Conservation (phyloP, 2,797 vertebrate species). For the Margarornis squamiger region DNA sequence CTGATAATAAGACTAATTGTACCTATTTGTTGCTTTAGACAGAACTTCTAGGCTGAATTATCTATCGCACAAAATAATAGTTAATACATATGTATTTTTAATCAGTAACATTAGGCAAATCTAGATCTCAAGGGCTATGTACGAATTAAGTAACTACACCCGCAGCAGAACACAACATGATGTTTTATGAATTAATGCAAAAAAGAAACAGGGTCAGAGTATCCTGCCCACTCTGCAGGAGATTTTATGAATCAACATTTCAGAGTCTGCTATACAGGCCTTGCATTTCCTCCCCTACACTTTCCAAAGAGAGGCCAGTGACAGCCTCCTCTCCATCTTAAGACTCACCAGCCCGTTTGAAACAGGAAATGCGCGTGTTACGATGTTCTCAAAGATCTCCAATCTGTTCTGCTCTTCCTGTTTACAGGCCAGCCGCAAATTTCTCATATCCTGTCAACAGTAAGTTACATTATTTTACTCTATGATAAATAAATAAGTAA, state of each 20-base stretch:
- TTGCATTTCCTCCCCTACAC: background rate
- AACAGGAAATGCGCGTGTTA: conserved; percentile 87
- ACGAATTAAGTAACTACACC: background rate
- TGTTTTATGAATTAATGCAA: background rate
- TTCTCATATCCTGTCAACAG: conserved; percentile 91
- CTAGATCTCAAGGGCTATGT: background rate
- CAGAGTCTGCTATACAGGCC: background rate
- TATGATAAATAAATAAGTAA: background rate
- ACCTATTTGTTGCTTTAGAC: background rate
- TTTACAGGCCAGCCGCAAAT: conserved; percentile 90
- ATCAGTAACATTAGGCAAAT: background rate
- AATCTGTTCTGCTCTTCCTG: conserved; percentile 85
- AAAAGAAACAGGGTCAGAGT: background rate
- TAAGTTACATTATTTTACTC: background rate
- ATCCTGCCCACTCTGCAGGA: background rate
- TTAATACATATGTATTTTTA: background rate
- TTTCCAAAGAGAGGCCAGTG: background rate
- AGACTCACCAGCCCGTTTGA: conserved; percentile 84
- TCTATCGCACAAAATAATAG: background rate
- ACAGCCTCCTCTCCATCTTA: background rate
- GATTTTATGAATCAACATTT: background rate
- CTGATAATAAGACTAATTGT: background rate
- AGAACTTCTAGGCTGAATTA: background rate
- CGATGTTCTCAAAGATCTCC: conserved; percentile 86
- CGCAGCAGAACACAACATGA: background rate